These are phyloP conservation scores for Trypoxylon attenuatum DNA, from an alignment of 2,888 invertebrate species.

Conservation along the genomic window DNA sequence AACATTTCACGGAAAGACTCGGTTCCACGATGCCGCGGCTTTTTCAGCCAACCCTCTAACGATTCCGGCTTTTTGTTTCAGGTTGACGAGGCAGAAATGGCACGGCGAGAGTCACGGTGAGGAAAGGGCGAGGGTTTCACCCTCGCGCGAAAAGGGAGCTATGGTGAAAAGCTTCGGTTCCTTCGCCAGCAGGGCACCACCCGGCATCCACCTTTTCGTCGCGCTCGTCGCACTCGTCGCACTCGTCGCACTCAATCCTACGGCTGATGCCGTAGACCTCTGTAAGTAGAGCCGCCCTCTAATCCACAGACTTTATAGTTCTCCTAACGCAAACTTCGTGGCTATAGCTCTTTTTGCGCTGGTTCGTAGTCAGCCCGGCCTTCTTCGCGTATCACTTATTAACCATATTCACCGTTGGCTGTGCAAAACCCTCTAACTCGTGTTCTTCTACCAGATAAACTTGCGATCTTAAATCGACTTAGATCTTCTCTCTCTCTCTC, in stretches of 20 bases:
- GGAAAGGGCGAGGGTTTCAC: constrained; percentile 66
- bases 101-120: constrained; percentile 66
- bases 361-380: no score
- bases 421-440: constrained; percentile 20
- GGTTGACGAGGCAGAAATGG: constrained; percentile 64
- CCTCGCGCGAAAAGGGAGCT: constrained; percentile 66
- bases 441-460: constrained; percentile 40
- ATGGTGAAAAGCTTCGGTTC: constrained; percentile 66
- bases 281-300: constrained; percentile 57
- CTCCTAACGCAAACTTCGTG: constrained; percentile 29
- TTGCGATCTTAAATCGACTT: constrained; percentile 47
- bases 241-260: constrained; percentile 55
- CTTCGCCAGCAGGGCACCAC: constrained; percentile 64
- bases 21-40: constrained; percentile 7
- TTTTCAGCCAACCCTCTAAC: constrained; percentile 26
- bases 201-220: constrained; percentile 59
- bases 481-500: constrained; percentile 2
- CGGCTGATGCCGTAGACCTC: constrained; percentile 65
- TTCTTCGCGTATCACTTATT: constrained; percentile 43
- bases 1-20: constrained; percentile 29
- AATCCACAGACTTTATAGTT: constrained; percentile 24
- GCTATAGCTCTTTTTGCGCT: constrained; percentile 23
- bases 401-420: constrained; percentile 29
- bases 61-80: constrained; percentile 53
- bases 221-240: constrained; percentile 56